A percentile compares a stretch with the other conserved stretches of the same genome.
Conservation (phyloP, 2,797 vertebrate genomes). For the Uromys caudimaculatus region DNA sequence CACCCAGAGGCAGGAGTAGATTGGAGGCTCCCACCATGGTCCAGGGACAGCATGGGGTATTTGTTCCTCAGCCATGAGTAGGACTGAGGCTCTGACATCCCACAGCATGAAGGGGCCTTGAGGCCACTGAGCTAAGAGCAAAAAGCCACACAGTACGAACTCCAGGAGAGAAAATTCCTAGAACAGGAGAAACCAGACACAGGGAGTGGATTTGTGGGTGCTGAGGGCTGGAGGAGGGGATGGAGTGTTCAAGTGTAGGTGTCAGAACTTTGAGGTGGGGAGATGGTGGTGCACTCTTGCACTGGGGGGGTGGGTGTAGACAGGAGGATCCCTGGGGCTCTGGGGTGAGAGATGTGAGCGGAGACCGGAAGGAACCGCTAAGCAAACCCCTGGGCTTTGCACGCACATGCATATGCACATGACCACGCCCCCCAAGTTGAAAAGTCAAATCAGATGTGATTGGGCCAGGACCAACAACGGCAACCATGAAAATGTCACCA, state of each 20-base stretch:
- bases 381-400: neutral
- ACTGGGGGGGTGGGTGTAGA: too few relatives aligned
- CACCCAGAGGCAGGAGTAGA: neutral
- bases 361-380: neutral
- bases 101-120: neutral
- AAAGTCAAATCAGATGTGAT: neutral
- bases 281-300: neutral
- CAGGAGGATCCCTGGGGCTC: neutral
- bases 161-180: neutral
- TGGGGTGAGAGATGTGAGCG: neutral
- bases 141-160: neutral
- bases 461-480: neutral
- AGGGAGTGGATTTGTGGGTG: neutral
- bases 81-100: too few relatives aligned
- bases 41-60: fast-evolving
- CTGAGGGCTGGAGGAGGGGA: neutral
- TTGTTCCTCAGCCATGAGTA: neutral
- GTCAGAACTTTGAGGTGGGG: neutral
- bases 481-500: neutral
- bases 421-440: neutral
- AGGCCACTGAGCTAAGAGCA: neutral
- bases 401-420: neutral
- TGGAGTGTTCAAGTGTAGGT: neutral
- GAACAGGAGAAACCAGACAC: neutral
- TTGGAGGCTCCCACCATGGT: neutral